These are phyloP conservation scores for Hypomecis atomaria DNA, from an alignment of 2,888 invertebrate genomes.

Conservation along the genomic window DNA sequence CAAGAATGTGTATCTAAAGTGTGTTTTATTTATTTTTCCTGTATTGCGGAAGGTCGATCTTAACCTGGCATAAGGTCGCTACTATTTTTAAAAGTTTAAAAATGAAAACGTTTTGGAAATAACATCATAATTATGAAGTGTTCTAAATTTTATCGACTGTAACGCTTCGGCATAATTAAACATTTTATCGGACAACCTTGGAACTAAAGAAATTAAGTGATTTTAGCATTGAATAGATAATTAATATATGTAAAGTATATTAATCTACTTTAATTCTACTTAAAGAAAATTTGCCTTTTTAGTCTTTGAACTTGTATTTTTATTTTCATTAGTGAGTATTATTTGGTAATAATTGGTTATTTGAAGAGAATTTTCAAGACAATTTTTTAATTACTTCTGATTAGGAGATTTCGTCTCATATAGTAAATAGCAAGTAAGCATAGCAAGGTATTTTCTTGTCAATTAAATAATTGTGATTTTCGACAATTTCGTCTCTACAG, in stretches of 20 bases:
- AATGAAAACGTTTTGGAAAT: neutral
- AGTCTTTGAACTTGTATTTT: no score
- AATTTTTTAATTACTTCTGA: no score
- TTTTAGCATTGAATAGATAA: neutral
- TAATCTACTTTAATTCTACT: no score
- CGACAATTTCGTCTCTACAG: no score
- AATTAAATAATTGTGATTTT: no score
- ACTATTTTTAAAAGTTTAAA: constrained; percentile 14
- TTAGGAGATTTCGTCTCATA: no score
- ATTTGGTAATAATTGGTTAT: no score
- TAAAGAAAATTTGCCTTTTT: no score
- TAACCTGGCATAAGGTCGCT: constrained; percentile 19
- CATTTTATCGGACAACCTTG: neutral
- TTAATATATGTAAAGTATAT: neutral
- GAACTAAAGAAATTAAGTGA: neutral
- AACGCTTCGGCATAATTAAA: neutral
- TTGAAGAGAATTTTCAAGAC: no score
- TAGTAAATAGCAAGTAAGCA: no score
- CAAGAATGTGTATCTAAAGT: constrained; percentile 22
- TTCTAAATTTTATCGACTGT: constrained; percentile 5
- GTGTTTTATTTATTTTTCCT: constrained; percentile 31
- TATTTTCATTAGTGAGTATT: no score
- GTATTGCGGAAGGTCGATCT: constrained; percentile 23
- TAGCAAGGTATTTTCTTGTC: no score
- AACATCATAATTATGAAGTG: constrained; percentile 2